Evolutionary conservation across 2,113 vertebrate species (phyloP).

Genomic region (Neogobius melanostomus): DNA sequence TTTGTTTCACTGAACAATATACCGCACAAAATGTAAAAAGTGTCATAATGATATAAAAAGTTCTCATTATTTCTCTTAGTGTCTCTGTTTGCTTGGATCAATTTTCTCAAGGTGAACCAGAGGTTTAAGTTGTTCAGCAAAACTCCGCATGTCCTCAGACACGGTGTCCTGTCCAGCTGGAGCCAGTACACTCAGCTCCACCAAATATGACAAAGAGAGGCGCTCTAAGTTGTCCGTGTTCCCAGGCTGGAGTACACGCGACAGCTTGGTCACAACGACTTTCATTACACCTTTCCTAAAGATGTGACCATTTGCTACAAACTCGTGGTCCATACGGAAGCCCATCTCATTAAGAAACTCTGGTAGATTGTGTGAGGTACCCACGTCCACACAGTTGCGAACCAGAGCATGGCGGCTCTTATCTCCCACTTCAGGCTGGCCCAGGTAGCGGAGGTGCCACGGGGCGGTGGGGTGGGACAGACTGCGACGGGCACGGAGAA

Average conservation of each 20-base stretch:
- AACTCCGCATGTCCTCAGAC: constrained; percentile 95
- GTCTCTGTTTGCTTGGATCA: constrained; percentile 88
- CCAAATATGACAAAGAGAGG: constrained; percentile 91
- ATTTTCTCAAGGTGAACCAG: constrained; percentile 96
- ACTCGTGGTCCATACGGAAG: constrained; percentile 98
- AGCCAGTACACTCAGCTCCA: constrained; percentile 81
- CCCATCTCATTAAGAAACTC: constrained; percentile 98
- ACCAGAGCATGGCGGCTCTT: constrained; percentile 91
- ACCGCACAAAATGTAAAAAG: not conserved
- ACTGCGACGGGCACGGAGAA: constrained; percentile 89
- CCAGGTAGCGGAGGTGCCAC: constrained; percentile 94
- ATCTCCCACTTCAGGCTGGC: constrained; percentile 95
- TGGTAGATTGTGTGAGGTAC: constrained; percentile 89
- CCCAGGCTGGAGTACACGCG: constrained; percentile 88
- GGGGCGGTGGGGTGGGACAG: constrained; percentile 85
- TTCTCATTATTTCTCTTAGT: constrained; percentile 53
- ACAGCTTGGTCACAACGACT: constrained; percentile 93
- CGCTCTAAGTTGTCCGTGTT: constrained; percentile 94
- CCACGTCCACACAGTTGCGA: constrained; percentile 94
- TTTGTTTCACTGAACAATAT: not conserved
- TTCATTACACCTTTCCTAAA: constrained; percentile 96
- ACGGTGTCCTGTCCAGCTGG: constrained; percentile 81
- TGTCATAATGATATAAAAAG: not conserved
- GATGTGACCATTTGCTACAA: constrained; percentile 90
- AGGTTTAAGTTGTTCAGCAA: constrained; percentile 95